Conservation (phyloP, 2,113 vertebrate genomes). For the Naja naja region DNA sequence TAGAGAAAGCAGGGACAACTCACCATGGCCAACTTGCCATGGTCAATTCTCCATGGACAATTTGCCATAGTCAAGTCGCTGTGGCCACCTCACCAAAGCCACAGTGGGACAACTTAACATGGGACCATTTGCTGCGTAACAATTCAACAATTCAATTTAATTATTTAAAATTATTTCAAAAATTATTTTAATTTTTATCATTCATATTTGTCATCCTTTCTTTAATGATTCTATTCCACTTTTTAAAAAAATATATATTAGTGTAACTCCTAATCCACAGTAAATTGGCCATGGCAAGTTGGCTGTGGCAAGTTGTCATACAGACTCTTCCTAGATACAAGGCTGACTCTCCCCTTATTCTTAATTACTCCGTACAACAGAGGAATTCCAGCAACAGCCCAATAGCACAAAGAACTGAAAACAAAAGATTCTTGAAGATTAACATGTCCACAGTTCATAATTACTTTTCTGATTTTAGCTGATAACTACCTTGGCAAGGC, state of each 20-base stretch:
- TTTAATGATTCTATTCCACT: background rate
- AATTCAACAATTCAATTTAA: background rate
- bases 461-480: conserved; percentile 40
- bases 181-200: background rate
- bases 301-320: background rate
- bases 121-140: background rate
- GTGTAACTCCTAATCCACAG: background rate
- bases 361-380: conserved; percentile 15
- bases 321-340: background rate
- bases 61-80: background rate
- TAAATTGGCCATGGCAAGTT: background rate
- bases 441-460: conserved; percentile 36
- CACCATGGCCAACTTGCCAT: rapidly evolving
- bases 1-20: background rate
- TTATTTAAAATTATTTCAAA: background rate
- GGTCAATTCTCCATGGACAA: too few species aligned
- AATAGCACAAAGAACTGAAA: conserved; percentile 23
- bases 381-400: conserved; percentile 32
- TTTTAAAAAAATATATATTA: background rate
- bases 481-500: conserved; percentile 24
- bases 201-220: background rate
- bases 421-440: conserved; percentile 42
- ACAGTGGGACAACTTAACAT: background rate
- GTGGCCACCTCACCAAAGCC: too few species aligned
- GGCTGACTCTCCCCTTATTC: background rate